These are phyloP conservation scores for Folsomia manolachei DNA, from an alignment of 2,888 invertebrate species.

Conservation along the genomic window DNA sequence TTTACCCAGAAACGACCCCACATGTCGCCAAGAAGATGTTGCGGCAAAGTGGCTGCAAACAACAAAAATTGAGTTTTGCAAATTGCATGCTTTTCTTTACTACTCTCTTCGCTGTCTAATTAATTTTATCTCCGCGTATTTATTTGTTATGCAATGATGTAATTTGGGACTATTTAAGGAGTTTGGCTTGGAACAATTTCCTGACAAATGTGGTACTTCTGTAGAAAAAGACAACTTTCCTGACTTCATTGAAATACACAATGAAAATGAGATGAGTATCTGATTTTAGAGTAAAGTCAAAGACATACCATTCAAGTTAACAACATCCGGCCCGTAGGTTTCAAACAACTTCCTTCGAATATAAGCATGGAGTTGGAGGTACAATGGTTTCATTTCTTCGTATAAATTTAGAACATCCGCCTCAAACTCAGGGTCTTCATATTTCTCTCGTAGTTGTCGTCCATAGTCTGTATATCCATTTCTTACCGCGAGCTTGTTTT, in stretches of 20 bases:
- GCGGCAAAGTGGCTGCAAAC: constrained; percentile 55
- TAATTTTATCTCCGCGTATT: too few relatives aligned
- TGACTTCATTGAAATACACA: too few relatives aligned
- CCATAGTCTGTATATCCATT: constrained; percentile 82
- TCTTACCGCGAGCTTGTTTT: constrained; percentile 72
- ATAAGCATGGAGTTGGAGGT: constrained; percentile 78
- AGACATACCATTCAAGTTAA: constrained; percentile 28
- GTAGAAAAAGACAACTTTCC: too few relatives aligned
- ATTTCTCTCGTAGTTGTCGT: constrained; percentile 84
- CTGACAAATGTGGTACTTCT: too few relatives aligned
- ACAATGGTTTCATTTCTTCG: constrained; percentile 68
- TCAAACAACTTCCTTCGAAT: constrained; percentile 67
- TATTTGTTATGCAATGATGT: too few relatives aligned
- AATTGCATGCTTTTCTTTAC: too few relatives aligned
- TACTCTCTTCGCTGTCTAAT: too few relatives aligned
- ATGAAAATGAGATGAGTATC: too few relatives aligned
- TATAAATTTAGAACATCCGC: constrained; percentile 60
- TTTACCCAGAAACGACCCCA: constrained; percentile 52
- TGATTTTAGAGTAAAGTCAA: too few relatives aligned
- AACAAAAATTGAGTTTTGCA: background rate
- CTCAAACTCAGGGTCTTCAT: constrained; percentile 61
- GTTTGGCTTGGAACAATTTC: too few relatives aligned
- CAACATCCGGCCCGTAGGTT: constrained; percentile 56
- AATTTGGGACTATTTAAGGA: too few relatives aligned
- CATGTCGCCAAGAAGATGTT: constrained; percentile 56